A percentile compares a stretch with the other conserved stretches of the same genome.
phyloP scores from a whole-genome alignment of 2,797 vertebrate genomes.

The Acanthornis magna region DNA sequence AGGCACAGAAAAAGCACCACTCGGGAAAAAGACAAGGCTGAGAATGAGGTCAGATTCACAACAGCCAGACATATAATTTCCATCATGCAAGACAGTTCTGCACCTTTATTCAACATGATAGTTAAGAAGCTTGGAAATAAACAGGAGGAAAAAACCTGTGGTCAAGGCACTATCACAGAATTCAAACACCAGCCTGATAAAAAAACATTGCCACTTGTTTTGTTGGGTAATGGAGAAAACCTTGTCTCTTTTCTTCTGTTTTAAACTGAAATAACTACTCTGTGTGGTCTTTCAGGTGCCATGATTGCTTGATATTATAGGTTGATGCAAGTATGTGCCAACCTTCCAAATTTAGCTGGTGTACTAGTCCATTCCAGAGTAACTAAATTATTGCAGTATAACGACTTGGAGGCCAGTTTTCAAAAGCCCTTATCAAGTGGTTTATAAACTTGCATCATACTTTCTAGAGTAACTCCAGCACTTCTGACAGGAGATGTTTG shows the following conservation, averaged over 20 bases:
- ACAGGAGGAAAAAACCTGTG: background rate
- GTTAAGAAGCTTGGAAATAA: background rate
- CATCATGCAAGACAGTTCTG: background rate
- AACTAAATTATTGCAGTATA: background rate
- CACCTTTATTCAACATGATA: background rate
- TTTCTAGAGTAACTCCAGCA: background rate
- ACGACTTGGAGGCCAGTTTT: background rate
- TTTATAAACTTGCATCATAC: background rate
- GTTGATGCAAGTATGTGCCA: background rate
- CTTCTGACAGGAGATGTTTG: background rate
- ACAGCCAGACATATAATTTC: background rate
- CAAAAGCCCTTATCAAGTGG: background rate
- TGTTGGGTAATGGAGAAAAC: background rate
- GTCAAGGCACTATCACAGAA: background rate
- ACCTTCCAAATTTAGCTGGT: background rate
- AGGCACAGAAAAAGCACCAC: background rate
- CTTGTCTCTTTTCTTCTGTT: background rate
- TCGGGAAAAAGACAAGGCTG: background rate
- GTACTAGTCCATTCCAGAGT: background rate
- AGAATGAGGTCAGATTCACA: background rate
- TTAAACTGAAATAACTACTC: background rate
- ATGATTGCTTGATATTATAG: background rate
- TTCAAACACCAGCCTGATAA: background rate
- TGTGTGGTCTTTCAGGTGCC: background rate
- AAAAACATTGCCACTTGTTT: background rate